These are phyloP conservation scores for Turritopsis dohrnii DNA, from an alignment of 30 jellyfish, hydroid and myxozoan genomes.

Conservation along the genomic window DNA sequence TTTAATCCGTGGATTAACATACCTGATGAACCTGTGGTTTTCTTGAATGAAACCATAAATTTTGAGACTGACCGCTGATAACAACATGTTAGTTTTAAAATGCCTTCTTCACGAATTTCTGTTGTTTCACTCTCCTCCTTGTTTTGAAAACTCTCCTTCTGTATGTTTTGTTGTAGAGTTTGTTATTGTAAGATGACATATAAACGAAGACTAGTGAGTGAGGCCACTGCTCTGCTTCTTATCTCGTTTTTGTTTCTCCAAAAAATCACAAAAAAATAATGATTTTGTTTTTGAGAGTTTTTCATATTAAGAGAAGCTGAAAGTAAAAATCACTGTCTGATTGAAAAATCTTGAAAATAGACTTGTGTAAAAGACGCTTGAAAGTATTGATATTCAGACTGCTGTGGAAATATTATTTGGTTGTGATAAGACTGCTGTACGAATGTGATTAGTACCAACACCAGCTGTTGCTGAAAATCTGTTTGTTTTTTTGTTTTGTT, in stretches of 20 bases:
- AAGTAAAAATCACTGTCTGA: too few species aligned
- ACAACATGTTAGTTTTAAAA: too few species aligned
- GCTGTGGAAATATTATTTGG: background rate
- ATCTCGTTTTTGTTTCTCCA: background rate
- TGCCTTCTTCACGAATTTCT: too few species aligned
- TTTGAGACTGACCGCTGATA: background rate
- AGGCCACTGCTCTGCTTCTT: background rate
- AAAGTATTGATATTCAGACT: background rate
- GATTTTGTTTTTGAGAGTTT: too few species aligned
- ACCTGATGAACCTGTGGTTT: background rate
- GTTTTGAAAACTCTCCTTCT: background rate
- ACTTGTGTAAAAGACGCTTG: too few species aligned
- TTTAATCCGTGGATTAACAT: background rate
- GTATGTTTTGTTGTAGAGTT: background rate
- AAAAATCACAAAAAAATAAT: too few species aligned
- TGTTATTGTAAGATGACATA: background rate
- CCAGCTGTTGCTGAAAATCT: background rate
- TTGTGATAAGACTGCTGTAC: background rate
- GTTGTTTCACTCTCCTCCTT: background rate
- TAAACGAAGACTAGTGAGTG: background rate
- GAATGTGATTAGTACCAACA: background rate
- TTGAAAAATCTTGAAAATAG: too few species aligned
- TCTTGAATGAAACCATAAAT: background rate
- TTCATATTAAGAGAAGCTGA: too few species aligned
- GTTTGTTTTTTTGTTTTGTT: background rate